These are phyloP conservation scores for Scaptodrosophila latifasciaeformis DNA, from an alignment of 2,888 invertebrate species.

Conservation along the genomic window DNA sequence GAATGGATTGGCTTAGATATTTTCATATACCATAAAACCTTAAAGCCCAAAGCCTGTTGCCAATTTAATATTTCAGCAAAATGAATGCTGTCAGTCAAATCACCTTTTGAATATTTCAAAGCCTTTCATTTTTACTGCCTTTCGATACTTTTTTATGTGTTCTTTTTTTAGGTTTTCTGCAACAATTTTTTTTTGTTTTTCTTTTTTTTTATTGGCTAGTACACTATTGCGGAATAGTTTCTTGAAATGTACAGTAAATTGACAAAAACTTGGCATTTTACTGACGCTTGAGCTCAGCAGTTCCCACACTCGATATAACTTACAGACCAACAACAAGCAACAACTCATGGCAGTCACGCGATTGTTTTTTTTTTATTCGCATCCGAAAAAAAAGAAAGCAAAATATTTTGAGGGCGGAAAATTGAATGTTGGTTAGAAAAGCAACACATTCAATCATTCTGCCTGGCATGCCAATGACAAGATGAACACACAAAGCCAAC, in stretches of 20 bases:
- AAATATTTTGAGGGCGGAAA: no score
- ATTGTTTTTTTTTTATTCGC: slow-evolving; percentile 32
- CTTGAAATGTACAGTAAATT: slow-evolving; percentile 61
- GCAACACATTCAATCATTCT: slow-evolving; percentile 63
- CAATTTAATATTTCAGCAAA: no score
- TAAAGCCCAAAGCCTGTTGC: no score
- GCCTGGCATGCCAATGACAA: slow-evolving; percentile 33
- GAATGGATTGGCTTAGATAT: background rate
- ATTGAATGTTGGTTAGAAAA: slow-evolving; percentile 63
- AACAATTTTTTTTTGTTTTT: slow-evolving; percentile 30
- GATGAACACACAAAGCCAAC: slow-evolving; percentile 25
- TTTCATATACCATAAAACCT: no score
- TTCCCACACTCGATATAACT: no score
- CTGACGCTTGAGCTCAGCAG: no score
- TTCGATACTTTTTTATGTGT: no score
- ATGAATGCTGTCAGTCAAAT: no score
- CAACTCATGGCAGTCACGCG: slow-evolving; percentile 44
- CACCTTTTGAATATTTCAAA: background rate
- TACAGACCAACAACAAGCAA: no score
- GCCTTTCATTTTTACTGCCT: background rate
- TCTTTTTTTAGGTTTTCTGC: slow-evolving; percentile 23
- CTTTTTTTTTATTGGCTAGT: slow-evolving; percentile 14
- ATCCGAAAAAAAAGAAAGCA: slow-evolving; percentile 49
- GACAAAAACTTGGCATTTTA: slow-evolving; percentile 33
- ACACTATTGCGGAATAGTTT: slow-evolving; percentile 37